Evolutionary conservation across 2,888 invertebrate genomes (phyloP), one percentile per base, ranked within the genome.

Genomic region (Crepidodera aurea): DNA sequence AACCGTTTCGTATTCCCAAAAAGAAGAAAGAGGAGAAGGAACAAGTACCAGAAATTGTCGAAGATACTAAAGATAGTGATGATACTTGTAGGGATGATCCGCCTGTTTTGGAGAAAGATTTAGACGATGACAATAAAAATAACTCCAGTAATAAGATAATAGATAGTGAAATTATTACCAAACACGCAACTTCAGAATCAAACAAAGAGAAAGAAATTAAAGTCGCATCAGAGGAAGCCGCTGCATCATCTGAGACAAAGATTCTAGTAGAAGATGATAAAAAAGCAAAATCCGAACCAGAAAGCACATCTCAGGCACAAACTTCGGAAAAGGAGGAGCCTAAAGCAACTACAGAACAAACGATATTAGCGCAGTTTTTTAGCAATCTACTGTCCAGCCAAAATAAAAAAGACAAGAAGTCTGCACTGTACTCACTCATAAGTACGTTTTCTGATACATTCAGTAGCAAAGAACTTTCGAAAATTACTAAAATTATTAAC

Each of bases 401-500:
- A 12, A 70, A 75, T 50, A 75, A 76, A 59, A 70, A 71, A 51
- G 71, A 75, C 19, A 74, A 76, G 46, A 74, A 74, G 56, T 68
- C 70, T 1, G 70, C 75, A 7, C 51, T 76, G 7, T 69, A 71
- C 42, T 74, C 75, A 18, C 60, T 78, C 7, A 73, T 78, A 16
- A 71, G 68, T 53, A 75, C 76, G 1, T 73, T 78, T 60, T 73
- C 75, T 3, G 75, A 73, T 46, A 73, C 67, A 40, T 70, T 74
- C 46, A 70, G 68, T 34, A 67, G 70, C 1, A 69, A 73, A 27
- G 82, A 83, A 69, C 81, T 84, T 56, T 84, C 84, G 74, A 82
- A 86, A 51, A 84, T 84, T 69, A 86, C 86, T 69, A 86, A 85
- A 69, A 82, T 87, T 18, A 84, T 85, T 70, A 85, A 83, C 70